phyloP scores from a whole-genome alignment of 2,888 invertebrate species.

The Spodoptera picta region DNA sequence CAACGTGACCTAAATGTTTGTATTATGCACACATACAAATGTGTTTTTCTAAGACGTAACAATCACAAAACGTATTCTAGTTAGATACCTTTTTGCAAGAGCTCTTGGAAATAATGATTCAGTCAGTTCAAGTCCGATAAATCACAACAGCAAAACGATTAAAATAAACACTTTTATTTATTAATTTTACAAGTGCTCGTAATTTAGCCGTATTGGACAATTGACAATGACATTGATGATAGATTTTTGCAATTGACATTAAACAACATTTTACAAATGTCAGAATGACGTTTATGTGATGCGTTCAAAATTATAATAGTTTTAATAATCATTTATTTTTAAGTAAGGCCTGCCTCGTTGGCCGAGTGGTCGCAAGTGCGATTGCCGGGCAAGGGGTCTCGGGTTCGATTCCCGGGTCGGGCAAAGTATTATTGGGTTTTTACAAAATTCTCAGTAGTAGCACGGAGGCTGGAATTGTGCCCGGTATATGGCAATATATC shows the following conservation, averaged over 20 bases:
- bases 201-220: background rate
- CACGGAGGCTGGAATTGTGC: too few species aligned
- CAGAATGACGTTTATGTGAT: background rate
- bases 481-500: too few species aligned
- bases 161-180: background rate
- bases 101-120: background rate
- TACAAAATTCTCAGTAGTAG: too few species aligned
- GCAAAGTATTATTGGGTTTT: too few species aligned
- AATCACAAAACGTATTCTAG: background rate
- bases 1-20: conserved; percentile 62
- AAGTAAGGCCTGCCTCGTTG: too few species aligned
- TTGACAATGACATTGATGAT: conserved; percentile 21
- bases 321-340: too few species aligned
- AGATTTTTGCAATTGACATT: background rate
- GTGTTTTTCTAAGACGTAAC: conserved; percentile 13
- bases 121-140: conserved; percentile 3
- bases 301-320: background rate
- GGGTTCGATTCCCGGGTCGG: too few species aligned
- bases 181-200: background rate
- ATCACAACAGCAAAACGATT: conserved; percentile 3
- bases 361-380: too few species aligned
- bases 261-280: background rate
- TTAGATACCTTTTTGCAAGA: rapidly evolving
- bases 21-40: conserved; percentile 19
- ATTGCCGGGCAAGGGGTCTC: too few species aligned